phyloP scores from a whole-genome alignment of 2,888 invertebrate species.

The Phrixothrix hirtus region DNA sequence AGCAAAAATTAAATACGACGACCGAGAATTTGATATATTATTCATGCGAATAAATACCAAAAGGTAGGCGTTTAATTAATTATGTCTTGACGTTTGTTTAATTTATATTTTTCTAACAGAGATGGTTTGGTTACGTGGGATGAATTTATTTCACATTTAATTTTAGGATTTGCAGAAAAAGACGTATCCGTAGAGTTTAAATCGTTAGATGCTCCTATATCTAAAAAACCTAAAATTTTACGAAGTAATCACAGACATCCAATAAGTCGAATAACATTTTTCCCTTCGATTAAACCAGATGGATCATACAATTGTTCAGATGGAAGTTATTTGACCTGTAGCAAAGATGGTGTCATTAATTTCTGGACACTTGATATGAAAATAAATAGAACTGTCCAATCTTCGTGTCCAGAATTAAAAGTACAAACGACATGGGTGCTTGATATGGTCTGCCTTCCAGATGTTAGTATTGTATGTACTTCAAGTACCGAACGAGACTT shows the following conservation, averaged over 20 bases:
- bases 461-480: constrained; percentile 76
- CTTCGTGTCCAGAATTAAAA: constrained; percentile 64
- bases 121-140: constrained; percentile 68
- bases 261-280: constrained; percentile 67
- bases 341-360: constrained; percentile 76
- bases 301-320: constrained; percentile 62
- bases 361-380: constrained; percentile 77
- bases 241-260: constrained; percentile 72
- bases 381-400: constrained; percentile 65
- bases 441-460: constrained; percentile 73
- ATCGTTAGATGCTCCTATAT: constrained; percentile 66
- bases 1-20: constrained; percentile 59
- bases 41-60: constrained; percentile 63
- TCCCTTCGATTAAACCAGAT: constrained; percentile 63
- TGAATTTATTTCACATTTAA: constrained; percentile 75
- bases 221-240: constrained; percentile 61
- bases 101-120: constrained; percentile 40
- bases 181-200: constrained; percentile 67
- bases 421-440: constrained; percentile 72
- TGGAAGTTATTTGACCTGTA: constrained; percentile 74
- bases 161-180: constrained; percentile 71
- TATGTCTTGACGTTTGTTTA: not conserved
- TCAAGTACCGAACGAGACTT: constrained; percentile 78
- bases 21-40: constrained; percentile 64
- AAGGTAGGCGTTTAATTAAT: constrained; percentile 37